Evolutionary conservation across 2,888 invertebrate species (phyloP).

Genomic region (Acleris cristana): DNA sequence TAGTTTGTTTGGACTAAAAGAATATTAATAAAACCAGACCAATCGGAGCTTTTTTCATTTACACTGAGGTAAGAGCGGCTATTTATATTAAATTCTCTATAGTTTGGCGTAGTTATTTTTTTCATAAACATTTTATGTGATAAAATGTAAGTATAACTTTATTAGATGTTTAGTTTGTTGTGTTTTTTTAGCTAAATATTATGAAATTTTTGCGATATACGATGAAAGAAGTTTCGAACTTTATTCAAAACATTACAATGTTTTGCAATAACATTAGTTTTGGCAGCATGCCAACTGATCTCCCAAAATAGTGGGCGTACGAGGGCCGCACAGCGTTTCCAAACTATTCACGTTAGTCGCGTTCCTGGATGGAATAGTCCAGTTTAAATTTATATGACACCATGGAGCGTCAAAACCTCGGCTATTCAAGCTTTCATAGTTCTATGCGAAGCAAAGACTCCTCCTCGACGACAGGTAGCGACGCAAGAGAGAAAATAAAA

Average conservation of each 20-base stretch:
- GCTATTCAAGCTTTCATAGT: constrained; percentile 78
- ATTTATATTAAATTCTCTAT: neutral
- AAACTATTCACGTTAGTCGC: constrained; percentile 49
- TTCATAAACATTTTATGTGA: too few relatives aligned
- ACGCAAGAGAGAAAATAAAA: constrained; percentile 90
- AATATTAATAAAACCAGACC: neutral
- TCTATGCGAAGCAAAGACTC: constrained; percentile 87
- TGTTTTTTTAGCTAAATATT: neutral
- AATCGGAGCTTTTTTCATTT: neutral
- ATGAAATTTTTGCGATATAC: neutral
- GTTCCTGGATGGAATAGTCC: constrained; percentile 39
- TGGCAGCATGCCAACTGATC: constrained; percentile 67
- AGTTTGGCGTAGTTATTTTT: neutral
- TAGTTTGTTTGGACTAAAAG: neutral
- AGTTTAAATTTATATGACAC: constrained; percentile 30
- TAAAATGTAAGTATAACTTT: too few relatives aligned
- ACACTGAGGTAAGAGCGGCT: constrained; percentile 23
- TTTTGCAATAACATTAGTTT: constrained; percentile 64
- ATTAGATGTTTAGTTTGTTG: too few relatives aligned
- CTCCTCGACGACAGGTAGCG: constrained; percentile 86
- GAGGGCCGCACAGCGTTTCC: constrained; percentile 45
- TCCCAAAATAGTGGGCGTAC: constrained; percentile 67
- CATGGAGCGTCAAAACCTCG: constrained; percentile 70
- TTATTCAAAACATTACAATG: constrained; percentile 38
- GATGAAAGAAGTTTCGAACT: constrained; percentile 8